Evolutionary conservation across 2,888 invertebrate species (phyloP), one percentile per base, ranked within the genome.

Genomic region (Coecobrya sp.): DNA sequence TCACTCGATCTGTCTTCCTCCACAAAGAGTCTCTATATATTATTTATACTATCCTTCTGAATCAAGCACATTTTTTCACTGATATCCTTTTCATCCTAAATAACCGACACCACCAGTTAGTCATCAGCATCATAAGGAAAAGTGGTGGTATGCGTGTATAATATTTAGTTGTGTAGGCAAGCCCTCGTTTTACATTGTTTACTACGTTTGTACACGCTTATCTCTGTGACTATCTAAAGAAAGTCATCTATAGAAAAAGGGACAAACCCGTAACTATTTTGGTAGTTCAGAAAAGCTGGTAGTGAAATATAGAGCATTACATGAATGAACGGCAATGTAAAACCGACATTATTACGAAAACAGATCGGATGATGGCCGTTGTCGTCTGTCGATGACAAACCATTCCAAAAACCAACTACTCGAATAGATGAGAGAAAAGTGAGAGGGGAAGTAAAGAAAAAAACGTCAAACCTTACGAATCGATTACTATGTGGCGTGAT

Each of bases 381-480:
- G 89, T 89, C 89, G 62, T 70, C 89, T 81, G 76, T 49, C 52
- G 90, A 90, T 90, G 90, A 90, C 90, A 90, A 90, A 76, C 85
- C 86, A 86, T 76, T 84, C 36, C 84, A 84, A 62, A n/a, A 81
- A 27, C 81, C 27, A 81, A 84, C 84, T 45, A 65, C 84, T 84
- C 65, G 62, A 84, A 62, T 62, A 22, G 62, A 84, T 84, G 45
- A 88, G 30, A 49, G 30, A 42, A 42, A 25, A 86, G 45, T 59
- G 59, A 42, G n/a, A 36, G 27, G 55, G 73, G 52, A 65, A 86
- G 76, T 27, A 73, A 25, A 79, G 52, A 42, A 30, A 68, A 30
- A 68, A 89, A 89, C 36, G 89, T 52, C 68, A 52, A 89, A 89
- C 68, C 70, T 59, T 82, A 70, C 89, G 70, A 89, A 89, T 89